These are phyloP conservation scores for Pocillopora damicornis DNA, from an alignment of 64 coral and sea anemone genomes.

Conservation along the genomic window DNA sequence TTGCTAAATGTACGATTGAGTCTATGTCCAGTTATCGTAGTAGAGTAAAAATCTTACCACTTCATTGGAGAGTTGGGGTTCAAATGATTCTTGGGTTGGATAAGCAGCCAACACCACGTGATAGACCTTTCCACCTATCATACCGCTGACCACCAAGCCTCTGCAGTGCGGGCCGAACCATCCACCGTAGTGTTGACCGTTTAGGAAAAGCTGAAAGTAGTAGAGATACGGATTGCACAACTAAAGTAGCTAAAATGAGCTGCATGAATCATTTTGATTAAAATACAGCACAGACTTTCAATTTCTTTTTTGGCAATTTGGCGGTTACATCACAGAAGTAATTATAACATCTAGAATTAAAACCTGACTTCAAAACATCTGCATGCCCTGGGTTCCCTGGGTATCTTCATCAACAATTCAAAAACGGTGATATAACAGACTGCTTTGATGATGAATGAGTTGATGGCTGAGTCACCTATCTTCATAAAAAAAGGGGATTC, in stretches of 20 bases:
- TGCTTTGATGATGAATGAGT: too few species aligned
- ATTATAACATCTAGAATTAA: too few species aligned
- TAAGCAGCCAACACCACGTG: constrained; percentile 73
- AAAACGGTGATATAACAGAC: too few species aligned
- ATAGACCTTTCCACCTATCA: constrained; percentile 70
- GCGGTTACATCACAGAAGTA: too few species aligned
- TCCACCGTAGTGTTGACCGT: constrained; percentile 42
- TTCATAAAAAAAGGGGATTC: too few species aligned
- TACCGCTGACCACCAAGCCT: constrained; percentile 63
- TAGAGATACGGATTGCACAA: not conserved
- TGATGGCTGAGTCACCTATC: too few species aligned
- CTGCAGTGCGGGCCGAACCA: constrained; percentile 53
- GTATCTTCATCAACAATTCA: too few species aligned
- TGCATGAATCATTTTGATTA: too few species aligned
- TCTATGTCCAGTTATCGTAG: too few species aligned
- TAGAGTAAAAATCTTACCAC: constrained; percentile 35
- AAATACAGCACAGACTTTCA: not conserved
- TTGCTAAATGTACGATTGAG: too few species aligned
- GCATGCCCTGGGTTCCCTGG: too few species aligned
- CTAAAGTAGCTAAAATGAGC: not conserved
- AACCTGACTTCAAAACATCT: too few species aligned
- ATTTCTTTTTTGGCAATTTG: not conserved
- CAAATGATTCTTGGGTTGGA: constrained; percentile 45
- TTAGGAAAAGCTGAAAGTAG: constrained; percentile 57
- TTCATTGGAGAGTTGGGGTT: constrained; percentile 78